phyloP scores from a whole-genome alignment of 2,797 vertebrate genomes.

The Malurus leucopterus region DNA sequence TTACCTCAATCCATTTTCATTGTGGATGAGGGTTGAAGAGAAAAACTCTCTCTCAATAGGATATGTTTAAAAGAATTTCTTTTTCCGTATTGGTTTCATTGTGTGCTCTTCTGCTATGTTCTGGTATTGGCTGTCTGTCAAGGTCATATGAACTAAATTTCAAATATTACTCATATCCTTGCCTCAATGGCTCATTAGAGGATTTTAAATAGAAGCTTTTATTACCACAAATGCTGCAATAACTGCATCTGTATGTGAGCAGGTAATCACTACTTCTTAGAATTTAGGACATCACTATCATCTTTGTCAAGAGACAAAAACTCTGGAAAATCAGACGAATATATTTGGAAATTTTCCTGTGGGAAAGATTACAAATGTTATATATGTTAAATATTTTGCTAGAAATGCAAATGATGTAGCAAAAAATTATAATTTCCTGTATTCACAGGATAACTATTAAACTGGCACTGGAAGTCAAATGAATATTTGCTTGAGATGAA shows the following conservation, averaged over 20 bases:
- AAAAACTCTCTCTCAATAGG: neutral
- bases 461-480: neutral
- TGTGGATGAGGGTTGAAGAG: neutral
- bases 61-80: neutral
- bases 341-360: neutral
- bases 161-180: slow-evolving; percentile 45
- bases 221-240: slow-evolving; percentile 3
- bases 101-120: neutral
- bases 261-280: neutral
- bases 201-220: slow-evolving; percentile 39
- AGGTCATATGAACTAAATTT: slow-evolving; percentile 38
- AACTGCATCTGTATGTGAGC: slow-evolving; percentile 9
- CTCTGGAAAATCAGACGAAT: neutral
- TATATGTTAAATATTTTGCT: neutral
- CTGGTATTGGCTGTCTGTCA: slow-evolving; percentile 23
- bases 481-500: neutral
- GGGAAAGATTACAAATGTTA: neutral
- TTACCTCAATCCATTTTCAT: neutral
- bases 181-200: slow-evolving; percentile 53
- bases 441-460: neutral
- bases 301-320: slow-evolving; percentile 14
- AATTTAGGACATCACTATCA: neutral
- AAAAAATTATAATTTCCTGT: neutral
- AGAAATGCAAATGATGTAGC: neutral
- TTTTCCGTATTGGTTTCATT: neutral